These are phyloP conservation scores for Drosophila carrolli DNA, from an alignment of 1,140 invertebrate species.

Conservation along the genomic window DNA sequence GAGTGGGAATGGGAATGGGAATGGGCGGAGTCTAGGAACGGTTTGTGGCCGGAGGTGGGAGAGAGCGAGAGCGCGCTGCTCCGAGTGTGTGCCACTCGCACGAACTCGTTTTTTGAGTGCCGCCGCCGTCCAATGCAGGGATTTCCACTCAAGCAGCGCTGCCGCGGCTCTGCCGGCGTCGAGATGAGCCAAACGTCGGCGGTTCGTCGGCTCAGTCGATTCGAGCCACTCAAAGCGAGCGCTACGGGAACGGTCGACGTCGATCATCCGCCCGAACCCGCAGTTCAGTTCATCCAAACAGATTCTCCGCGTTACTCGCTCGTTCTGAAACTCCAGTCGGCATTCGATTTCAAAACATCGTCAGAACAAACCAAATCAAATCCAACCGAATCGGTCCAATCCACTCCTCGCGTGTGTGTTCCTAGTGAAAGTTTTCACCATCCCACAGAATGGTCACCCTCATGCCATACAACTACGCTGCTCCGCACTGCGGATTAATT, in stretches of 20 bases:
- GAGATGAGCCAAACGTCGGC: neutral
- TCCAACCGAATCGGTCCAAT: constrained; percentile 6
- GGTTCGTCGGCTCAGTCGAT: constrained; percentile 41
- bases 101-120: constrained; percentile 60
- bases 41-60: neutral
- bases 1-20: constrained; percentile 2
- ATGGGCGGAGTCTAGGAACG: constrained; percentile 34
- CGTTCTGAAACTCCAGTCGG: constrained; percentile 6
- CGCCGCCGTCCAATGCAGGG: constrained; percentile 45
- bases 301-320: neutral
- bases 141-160: constrained; percentile 61
- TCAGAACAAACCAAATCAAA: neutral
- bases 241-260: constrained; percentile 34
- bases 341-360: constrained; percentile 54
- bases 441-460: constrained; percentile 85
- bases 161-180: constrained; percentile 12
- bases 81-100: constrained; percentile 2
- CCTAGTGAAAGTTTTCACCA: constrained; percentile 38
- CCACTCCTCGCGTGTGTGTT: constrained; percentile 13
- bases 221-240: constrained; percentile 60
- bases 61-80: constrained; percentile 19
- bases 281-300: neutral
- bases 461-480: constrained; percentile 86
- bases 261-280: constrained; percentile 11
- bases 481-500: constrained; percentile 86